phyloP scores from a whole-genome alignment of 1,140 invertebrate genomes.

The Aradophagus sp. region DNA sequence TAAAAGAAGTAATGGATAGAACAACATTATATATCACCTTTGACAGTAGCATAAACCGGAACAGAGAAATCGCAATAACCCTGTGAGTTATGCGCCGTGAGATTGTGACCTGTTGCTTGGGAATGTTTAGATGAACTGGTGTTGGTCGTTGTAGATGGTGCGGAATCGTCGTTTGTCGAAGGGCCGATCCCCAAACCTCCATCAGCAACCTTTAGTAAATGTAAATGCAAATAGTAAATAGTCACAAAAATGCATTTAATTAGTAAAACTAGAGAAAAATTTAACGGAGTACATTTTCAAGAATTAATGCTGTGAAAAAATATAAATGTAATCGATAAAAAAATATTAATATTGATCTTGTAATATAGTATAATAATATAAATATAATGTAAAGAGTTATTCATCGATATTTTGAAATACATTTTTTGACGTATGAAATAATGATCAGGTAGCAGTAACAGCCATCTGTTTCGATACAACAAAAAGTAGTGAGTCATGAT shows the following conservation, averaged over 20 bases:
- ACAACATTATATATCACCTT: no score
- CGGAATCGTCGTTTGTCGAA: slow-evolving; percentile 70
- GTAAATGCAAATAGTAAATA: no score
- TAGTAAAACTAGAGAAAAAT: no score
- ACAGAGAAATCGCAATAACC: slow-evolving; percentile 91
- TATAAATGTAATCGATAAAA: no score
- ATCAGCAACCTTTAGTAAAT: slow-evolving; percentile 87
- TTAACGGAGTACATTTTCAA: no score
- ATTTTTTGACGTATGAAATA: background rate
- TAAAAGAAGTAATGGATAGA: no score
- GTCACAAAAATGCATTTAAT: no score
- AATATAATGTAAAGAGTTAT: no score
- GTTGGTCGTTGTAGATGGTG: slow-evolving; percentile 69
- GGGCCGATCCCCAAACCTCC: slow-evolving; percentile 81
- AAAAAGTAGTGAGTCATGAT: slow-evolving; percentile 5
- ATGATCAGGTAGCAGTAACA: background rate
- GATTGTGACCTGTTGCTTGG: slow-evolving; percentile 69
- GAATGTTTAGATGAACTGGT: slow-evolving; percentile 73
- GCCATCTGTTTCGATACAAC: background rate
- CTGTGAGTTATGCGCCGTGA: slow-evolving; percentile 71
- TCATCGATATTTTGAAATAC: no score
- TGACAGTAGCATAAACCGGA: slow-evolving; percentile 96
- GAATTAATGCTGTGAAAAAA: no score
- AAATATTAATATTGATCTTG: no score
- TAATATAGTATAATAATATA: no score